phyloP scores from a whole-genome alignment of 2,888 invertebrate genomes.

The Campopleginae sp. region DNA sequence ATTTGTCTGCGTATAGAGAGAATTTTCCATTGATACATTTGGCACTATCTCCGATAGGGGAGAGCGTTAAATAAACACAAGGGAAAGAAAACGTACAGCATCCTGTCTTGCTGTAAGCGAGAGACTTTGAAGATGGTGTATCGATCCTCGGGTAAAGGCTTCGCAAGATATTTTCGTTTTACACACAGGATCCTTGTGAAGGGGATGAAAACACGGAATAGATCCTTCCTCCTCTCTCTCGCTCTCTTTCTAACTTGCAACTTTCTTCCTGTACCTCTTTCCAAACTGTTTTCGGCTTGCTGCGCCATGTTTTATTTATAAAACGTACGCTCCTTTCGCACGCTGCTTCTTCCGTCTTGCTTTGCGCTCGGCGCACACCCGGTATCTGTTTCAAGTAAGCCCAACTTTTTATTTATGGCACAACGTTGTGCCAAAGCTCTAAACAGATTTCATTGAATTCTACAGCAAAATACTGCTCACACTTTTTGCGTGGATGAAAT shows the following conservation, averaged over 20 bases:
- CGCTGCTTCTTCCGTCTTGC: background rate
- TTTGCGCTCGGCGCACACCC: background rate
- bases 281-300: slow-evolving; percentile 31
- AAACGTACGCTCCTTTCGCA: slow-evolving; percentile 31
- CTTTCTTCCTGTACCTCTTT: background rate
- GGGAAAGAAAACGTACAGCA: background rate
- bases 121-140: slow-evolving; percentile 4
- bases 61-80: background rate
- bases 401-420: slow-evolving; percentile 44
- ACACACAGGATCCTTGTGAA: background rate
- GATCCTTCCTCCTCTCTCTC: background rate
- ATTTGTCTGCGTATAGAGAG: background rate
- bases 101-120: slow-evolving; percentile 13
- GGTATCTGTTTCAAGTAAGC: slow-evolving; percentile 16
- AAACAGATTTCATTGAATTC: slow-evolving; percentile 52
- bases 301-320: slow-evolving; percentile 41
- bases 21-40: slow-evolving; percentile 26
- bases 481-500: background rate
- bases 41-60: slow-evolving; percentile 5
- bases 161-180: slow-evolving; percentile 12
- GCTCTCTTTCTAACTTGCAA: background rate
- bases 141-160: background rate
- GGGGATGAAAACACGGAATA: background rate
- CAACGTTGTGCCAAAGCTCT: slow-evolving; percentile 12
- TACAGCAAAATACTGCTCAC: background rate